Base-by-base conservation (phyloP, 2,113 vertebrate genomes). In the Thinocorus orbignyianus region DNA sequence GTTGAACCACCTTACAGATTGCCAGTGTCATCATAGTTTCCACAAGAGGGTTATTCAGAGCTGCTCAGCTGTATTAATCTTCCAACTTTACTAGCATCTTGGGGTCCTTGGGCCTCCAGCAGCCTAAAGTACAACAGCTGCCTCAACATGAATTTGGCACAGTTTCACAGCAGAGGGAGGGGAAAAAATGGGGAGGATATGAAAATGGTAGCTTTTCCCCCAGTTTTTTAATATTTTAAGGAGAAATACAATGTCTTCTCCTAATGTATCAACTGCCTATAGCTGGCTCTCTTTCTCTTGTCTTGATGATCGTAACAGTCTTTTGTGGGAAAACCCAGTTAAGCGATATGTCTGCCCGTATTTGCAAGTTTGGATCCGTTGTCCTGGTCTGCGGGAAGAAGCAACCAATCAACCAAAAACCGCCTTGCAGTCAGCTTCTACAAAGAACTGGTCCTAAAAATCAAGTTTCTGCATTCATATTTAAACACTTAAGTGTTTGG, bases 21-120 rank as follows among this genome's bases (percentile, higher is more conserved):
- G 65, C 88, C 72, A 37, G 66, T 81, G 55, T 80, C 86, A 70
- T 95, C 65, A 65, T 62, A 81, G 57, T 90, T 91, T 95, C 83
- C 93, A 86, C 81, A 93, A 60, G 77, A 92, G 54, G 30, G 90
- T 82, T 95, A 92, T 90, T 94, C 87, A 89, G 70, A 90, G 33
- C 86, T 88, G 80, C 49, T 82, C 86, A 64, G 74, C 88, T 93
- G 60, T 88, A 82, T 92, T 93, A 96, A 85, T 92, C 76, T 95
- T 62, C 39, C 42, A 76, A 13, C 90, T 97, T 92, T 96, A 81
- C 90, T 90, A 48, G 62, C 91, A 88, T 84, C 60, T 79, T 46
- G 57, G 52, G 65, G 70, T 95, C 72, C 58, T 88, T 77, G 91
- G 77, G 81, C 95, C 92, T 87, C 79, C 92, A 95, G 90, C 84